Evolutionary conservation across 2,113 vertebrate species (phyloP), one percentile per base, ranked within the genome.

Genomic region (Miniopterus natalensis): DNA sequence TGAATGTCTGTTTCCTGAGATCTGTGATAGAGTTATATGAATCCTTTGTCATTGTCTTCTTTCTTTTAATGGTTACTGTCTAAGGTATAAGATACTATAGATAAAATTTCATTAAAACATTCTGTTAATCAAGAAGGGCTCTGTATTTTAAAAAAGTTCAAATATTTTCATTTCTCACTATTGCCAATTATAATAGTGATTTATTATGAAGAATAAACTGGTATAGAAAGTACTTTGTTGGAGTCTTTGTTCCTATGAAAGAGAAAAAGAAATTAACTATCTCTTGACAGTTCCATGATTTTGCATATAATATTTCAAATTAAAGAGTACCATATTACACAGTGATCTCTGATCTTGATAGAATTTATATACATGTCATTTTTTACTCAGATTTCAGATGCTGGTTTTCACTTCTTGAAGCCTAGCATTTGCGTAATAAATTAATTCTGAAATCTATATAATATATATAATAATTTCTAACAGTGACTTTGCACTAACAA

Each of bases 1-100:
- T 96, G 89, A 92, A 71, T 74, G 14, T 92, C 42, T 97, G 2
- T 92, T 95, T 98, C 49, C 49, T 85, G 45, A 89, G 70, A 75
- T 88, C 63, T 77, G 31, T 83, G 47, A 51, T 80, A 51, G 5
- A 88, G 25, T 92, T 73, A 70, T 21, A 49, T 75, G 51, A 95
- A 40, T 81, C 45, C 31, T 77, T 71, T 71, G 49, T 88, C 77
- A 81, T 23, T 87, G 68, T 89, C 73, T 61, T 94, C 5, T 84
- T 86, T 92, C 36, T 85, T 96, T 94, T 90, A 71, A 65, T 96
- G 70, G 3, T 88, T 81, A 63, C 36, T 80, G 68, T 74, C 21
- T 79, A 73, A 85, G 23, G 45, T 75, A 25, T 89, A 91, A 96
- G 18, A 87, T 55, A 77, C 11, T 80, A 4, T 42, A 87, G 84